Base-by-base conservation (phyloP, 2,797 vertebrate genomes). In the Xiphorhynchus erythropygius region DNA sequence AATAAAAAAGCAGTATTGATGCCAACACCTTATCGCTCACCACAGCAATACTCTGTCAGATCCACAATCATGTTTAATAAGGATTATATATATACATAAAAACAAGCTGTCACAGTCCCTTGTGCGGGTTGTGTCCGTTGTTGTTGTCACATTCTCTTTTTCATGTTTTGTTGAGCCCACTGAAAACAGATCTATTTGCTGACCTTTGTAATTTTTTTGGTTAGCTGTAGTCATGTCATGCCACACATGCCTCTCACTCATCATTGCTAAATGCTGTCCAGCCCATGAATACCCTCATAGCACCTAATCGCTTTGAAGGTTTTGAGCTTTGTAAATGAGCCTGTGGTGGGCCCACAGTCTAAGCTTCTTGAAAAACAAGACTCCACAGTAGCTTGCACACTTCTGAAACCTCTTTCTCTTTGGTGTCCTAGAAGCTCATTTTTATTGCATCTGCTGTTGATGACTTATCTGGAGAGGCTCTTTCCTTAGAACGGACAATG, bases 231-330 rank as follows among this genome's bases (percentile, higher is more conserved):
- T 83, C 12, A 3, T 16, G 21, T 32, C 2, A 1, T 13, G 12
- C 84, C n/a, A 12, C 25, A 1, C 0, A 1, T 60, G 44, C 57
- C 37, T 73, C 14, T 13, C 3, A 1, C 21, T 85, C 17, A 28
- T 23, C 2, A 5, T 27, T 81, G 60, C 64, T 63, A 59, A 70
- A 30, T 60, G 53, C 41, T 33, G 18, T 46, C 19, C 15, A n/a
- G 37, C 32, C 49, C 1, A 0, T 50, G 41, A 27, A 17, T 10
- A 23, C 18, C 14, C 41, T 62, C 16, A 3, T 68, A 27, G 2
- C 27, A 35, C 7, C 39, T 57, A 28, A 32, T 42, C 17, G 30
- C 32, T 41, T 28, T 69, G 53, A 21, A 16, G 24, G 27, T 56
- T 87, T 63, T 46, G 23, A 84, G 30, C 17, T 71, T n/a, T 52